Base-by-base conservation (phyloP, 2,888 invertebrate genomes). In the Baccha elongata region DNA sequence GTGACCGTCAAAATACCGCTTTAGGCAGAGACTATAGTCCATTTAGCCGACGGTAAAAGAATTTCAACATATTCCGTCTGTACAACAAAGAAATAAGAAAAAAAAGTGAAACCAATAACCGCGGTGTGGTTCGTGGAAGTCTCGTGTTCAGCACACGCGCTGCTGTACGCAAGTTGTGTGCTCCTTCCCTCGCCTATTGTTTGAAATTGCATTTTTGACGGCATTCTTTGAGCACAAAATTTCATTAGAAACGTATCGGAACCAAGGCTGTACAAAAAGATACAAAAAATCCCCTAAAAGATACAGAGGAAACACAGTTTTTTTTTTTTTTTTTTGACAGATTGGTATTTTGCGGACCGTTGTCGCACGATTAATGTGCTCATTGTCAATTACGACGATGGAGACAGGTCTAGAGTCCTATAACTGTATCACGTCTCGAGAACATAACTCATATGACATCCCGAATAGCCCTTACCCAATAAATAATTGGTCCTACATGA, bases 101-200 rank as follows among this genome's bases (percentile, higher is more conserved):
- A 60, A 72, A 72, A 72, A 72, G 78, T 72, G 75, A 72, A 83
- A 83, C 81, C 76, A 83, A 78, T 78, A 68, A 72, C 55, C 72
- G 78, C 48, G 10, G n/a, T n/a, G 32, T 55, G 62, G 88, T 89
- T 89, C 89, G 90, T 90, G 89, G 89, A 89, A 89, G 89, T 87
- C 89, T 90, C 89, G 89, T 89, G 89, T 89, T 89, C 87, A 89
- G 89, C 89, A 90, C 89, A 89, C 89, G 89, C 89, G 90, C 89
- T 19, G 23, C 11, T n/a, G n/a, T n/a, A n/a, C n/a, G 8, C 60
- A 88, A 88, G 88, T 88, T 88, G 23, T 23, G 40, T 40, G 21
- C 40, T 73, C 50, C 62, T 68, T 64, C 60, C 69, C 42, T 71
- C 42, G 67, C 76, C 83, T 78, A 83, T 83, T 83, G 83, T 83